Percentiles rank a stretch among this genome's conserved stretches.
Evolutionary conservation across 2,113 vertebrate genomes (phyloP).

Genomic region (Peromyscus californicus): DNA sequence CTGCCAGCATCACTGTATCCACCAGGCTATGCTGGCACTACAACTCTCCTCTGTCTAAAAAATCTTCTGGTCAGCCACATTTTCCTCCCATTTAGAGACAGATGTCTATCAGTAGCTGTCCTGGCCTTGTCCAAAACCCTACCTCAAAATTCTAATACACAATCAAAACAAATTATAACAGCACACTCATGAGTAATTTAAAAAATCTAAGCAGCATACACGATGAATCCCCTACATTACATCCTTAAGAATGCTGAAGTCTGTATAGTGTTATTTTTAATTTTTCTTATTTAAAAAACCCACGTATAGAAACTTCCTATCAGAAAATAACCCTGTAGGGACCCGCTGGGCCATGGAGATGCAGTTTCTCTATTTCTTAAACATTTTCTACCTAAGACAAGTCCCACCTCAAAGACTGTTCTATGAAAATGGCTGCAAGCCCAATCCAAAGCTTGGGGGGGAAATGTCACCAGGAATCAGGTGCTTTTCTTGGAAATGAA

Average conservation of each 20-base stretch:
- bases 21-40: background rate
- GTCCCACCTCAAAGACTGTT: background rate
- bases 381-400: background rate
- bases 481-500: background rate
- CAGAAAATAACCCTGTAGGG: background rate
- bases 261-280: background rate
- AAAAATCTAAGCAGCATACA: background rate
- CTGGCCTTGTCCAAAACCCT: background rate
- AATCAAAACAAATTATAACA: background rate
- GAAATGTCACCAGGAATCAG: background rate
- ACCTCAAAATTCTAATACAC: slow-evolving; percentile 20
- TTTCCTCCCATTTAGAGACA: background rate
- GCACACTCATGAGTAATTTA: background rate
- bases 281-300: background rate
- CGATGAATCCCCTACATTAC: background rate
- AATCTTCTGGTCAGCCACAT: background rate
- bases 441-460: background rate
- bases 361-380: background rate
- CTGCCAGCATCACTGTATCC: background rate
- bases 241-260: background rate
- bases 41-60: background rate
- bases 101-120: background rate
- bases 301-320: background rate
- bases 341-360: background rate
- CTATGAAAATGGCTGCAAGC: background rate